Evolutionary conservation across 2,888 invertebrate genomes (phyloP).

Genomic region (Ormyrus labotus): DNA sequence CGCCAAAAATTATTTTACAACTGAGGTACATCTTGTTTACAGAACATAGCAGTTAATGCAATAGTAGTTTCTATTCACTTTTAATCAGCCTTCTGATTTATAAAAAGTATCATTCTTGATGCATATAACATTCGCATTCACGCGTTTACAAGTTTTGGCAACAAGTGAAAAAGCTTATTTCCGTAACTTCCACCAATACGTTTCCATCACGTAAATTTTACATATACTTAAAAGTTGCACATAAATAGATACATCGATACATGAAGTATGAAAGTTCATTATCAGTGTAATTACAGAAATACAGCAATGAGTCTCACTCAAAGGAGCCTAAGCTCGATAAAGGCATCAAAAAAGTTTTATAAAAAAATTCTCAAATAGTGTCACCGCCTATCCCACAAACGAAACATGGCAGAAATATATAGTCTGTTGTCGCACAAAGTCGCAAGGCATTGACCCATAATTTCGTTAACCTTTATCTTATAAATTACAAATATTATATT

Average conservation of each 20-base stretch:
- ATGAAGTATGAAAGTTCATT: constrained; percentile 13
- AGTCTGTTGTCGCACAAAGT: constrained; percentile 9
- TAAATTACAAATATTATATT: constrained; percentile 17
- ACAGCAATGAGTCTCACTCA: constrained; percentile 28
- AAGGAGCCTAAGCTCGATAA: constrained; percentile 37
- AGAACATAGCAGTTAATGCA: constrained; percentile 43
- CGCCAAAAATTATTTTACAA: constrained; percentile 46
- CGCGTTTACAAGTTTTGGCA: constrained; percentile 37
- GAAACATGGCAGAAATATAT: constrained; percentile 16
- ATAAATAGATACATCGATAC: constrained; percentile 3
- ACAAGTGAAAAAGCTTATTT: constrained; percentile 36
- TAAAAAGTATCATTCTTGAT: constrained; percentile 44
- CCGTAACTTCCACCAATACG: constrained; percentile 31
- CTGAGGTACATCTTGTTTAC: constrained; percentile 40
- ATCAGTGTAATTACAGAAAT: constrained; percentile 40
- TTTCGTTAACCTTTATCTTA: not conserved
- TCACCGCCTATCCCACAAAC: constrained; percentile 14
- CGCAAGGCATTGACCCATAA: not conserved
- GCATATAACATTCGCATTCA: constrained; percentile 26
- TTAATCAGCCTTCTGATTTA: constrained; percentile 34
- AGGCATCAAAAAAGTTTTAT: constrained; percentile 45
- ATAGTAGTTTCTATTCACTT: constrained; percentile 31
- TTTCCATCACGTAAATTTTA: constrained; percentile 4
- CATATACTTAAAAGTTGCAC: constrained; percentile 25
- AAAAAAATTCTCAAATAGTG: constrained; percentile 33